Percentiles rank a stretch among this genome's conserved stretches.
Conservation (phyloP, 2,113 vertebrate species). For the Tonatia bakeri region DNA sequence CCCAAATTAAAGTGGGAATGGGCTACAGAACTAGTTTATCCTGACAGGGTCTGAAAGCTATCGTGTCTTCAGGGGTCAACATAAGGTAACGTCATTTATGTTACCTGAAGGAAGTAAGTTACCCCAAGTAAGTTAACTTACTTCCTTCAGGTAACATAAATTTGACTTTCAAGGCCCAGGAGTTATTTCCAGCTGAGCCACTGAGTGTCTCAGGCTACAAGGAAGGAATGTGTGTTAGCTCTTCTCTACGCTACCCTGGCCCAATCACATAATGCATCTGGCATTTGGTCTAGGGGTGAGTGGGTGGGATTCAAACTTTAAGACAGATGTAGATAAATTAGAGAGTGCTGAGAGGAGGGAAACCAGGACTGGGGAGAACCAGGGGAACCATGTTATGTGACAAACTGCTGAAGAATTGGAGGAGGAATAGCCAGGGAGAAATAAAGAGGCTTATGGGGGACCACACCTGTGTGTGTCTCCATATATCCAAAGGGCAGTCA, state of each 20-base stretch:
- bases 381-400: not conserved
- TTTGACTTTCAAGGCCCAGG: not conserved
- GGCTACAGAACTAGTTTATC: not conserved
- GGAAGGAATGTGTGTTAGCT: no score
- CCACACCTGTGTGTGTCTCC: not conserved
- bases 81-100: no score
- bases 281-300: not conserved
- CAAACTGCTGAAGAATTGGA: not conserved
- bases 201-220: no score
- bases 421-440: not conserved
- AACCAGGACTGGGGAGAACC: not conserved
- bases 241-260: not conserved
- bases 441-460: no score
- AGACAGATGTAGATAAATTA: not conserved
- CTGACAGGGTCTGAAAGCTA: not conserved
- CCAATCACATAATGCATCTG: not conserved
- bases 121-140: no score
- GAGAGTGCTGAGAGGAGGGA: slow-evolving; percentile 23
- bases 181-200: not conserved
- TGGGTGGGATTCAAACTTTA: not conserved
- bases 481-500: not conserved
- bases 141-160: not conserved
- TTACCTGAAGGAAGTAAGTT: no score
- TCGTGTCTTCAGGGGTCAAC: not conserved
- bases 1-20: not conserved